Base-by-base conservation (phyloP, 2,797 vertebrate genomes). In the Nannoperca obscura region DNA sequence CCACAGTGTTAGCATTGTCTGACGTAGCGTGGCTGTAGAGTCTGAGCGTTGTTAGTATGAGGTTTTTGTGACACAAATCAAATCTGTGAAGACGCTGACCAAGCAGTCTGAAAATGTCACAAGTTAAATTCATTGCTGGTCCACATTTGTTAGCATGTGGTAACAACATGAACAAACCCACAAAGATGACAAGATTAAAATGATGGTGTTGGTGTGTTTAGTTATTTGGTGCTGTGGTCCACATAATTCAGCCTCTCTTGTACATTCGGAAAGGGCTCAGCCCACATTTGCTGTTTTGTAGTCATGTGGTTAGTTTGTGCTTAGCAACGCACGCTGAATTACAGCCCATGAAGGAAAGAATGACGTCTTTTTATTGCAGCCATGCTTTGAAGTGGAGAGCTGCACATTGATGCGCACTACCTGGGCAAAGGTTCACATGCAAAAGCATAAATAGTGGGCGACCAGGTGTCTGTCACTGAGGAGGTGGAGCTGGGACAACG, bases 351-450 rank as follows among this genome's bases (percentile, higher is more conserved):
- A 71, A 65, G 40, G 34, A 22, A 80, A 60, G 77, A 83, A 15
- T 50, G 52, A 66, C 38, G 34, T 1, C 27, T 38, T 44, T 66
- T 84, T 74, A 84, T 66, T 67, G 47, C 72, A 22, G 1, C 74
- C 32, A 1, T 0, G 19, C 74, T 80, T 85, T 70, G 60, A 90
- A 81, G 69, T 49, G 42, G 50, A 62, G 34, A 55, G 49, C 42
- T 4, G 42, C 44, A 11, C 2, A 4, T 12, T 17, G 38, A 47
- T 34, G 7, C 44, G 11, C 55, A 8, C 42, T 79, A 86, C 85
- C 74, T 84, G 81, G 59, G 42, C 76, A 52, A 17, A 59, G 64
- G 71, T 68, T 78, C 71, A 77, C 73, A 66, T 30, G 49, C 52
- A 20, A 13, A 42, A n/a, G 52, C 22, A 22, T 78, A 84, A 85